Percentiles rank a stretch among this genome's conserved stretches.
These are phyloP conservation scores for Bergia sp. DNA, from an alignment of 92 coral and sea anemone genomes.

Conservation along the genomic window DNA sequence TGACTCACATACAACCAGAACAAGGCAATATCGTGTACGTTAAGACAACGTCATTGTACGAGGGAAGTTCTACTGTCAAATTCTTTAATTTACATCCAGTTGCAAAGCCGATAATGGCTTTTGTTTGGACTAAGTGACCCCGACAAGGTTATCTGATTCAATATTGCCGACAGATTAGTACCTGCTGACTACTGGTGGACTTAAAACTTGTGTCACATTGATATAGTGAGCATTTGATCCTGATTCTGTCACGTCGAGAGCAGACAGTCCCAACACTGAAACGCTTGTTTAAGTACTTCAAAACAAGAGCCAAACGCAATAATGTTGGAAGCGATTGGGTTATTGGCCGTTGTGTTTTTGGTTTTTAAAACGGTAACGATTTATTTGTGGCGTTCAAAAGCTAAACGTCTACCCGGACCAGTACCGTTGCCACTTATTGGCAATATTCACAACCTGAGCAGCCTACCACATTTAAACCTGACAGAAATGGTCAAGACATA, in stretches of 20 bases:
- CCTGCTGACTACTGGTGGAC: constrained; percentile 34
- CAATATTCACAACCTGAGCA: constrained; percentile 66
- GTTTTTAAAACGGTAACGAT: constrained; percentile 16
- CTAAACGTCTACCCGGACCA: constrained; percentile 71
- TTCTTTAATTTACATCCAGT: constrained; percentile 37
- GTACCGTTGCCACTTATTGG: constrained; percentile 74
- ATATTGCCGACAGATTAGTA: constrained; percentile 40
- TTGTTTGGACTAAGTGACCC: constrained; percentile 45
- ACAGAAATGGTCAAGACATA: constrained; percentile 62
- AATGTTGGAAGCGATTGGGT: constrained; percentile 15
- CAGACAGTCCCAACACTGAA: background rate
- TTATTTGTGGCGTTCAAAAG: constrained; percentile 8
- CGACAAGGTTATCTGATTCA: constrained; percentile 15
- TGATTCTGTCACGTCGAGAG: background rate
- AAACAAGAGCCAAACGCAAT: background rate
- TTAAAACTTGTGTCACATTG: background rate
- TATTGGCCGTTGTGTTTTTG: constrained; percentile 19
- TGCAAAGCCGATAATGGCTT: constrained; percentile 47
- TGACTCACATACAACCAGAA: constrained; percentile 13
- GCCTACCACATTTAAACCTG: constrained; percentile 60
- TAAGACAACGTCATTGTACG: background rate
- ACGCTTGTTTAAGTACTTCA: background rate
- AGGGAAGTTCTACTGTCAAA: constrained; percentile 1
- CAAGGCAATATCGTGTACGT: constrained; percentile 10
- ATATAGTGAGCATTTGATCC: constrained; percentile 14